Percentiles rank a stretch among this genome's conserved stretches.
phyloP scores from a whole-genome alignment of 2,113 vertebrate species.

The Oenanthe oenanthe region DNA sequence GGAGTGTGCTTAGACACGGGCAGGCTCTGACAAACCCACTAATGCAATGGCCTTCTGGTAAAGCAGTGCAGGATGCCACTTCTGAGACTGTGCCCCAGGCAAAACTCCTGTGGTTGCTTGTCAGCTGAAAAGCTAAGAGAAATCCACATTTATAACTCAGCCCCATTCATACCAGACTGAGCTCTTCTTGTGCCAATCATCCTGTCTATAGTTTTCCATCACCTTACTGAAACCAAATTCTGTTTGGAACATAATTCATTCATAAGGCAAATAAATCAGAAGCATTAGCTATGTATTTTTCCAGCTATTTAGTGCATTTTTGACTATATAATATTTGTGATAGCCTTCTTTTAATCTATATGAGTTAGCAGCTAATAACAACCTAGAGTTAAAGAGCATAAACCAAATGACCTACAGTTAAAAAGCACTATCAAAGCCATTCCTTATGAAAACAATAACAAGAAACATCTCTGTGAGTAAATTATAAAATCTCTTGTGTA shows the following conservation, averaged over 20 bases:
- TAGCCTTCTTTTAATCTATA: neutral
- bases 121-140: neutral
- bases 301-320: neutral
- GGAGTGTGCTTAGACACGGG: rapidly evolving
- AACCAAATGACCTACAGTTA: neutral
- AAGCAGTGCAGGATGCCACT: neutral
- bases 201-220: neutral
- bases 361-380: neutral
- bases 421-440: neutral
- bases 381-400: neutral
- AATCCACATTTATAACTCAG: neutral
- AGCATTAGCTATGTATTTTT: neutral
- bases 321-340: neutral
- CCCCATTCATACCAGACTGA: neutral
- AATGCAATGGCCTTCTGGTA: neutral
- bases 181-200: neutral
- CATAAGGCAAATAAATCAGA: neutral
- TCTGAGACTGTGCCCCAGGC: neutral
- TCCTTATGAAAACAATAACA: neutral
- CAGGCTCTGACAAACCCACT: neutral
- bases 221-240: neutral
- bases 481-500: neutral
- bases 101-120: neutral
- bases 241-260: neutral
- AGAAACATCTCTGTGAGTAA: neutral